Evolutionary conservation across 2,797 vertebrate genomes (phyloP).

Genomic region (Pangasius djambal): DNA sequence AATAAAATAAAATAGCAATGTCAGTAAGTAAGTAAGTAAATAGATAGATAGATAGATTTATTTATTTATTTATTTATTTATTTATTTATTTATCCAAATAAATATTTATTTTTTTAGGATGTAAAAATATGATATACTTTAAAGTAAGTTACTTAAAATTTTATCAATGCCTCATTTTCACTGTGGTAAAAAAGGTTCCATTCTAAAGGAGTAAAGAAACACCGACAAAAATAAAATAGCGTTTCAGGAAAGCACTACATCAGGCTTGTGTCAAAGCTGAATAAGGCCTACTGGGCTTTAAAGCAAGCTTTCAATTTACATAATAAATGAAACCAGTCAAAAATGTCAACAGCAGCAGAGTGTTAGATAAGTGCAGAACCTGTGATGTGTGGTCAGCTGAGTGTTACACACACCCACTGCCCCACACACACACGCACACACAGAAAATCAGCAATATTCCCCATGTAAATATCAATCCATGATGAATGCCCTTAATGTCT

Average conservation of each 20-base stretch:
- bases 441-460: background rate
- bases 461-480: background rate
- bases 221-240: background rate
- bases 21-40: background rate
- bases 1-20: background rate
- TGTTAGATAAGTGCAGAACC: constrained; percentile 24
- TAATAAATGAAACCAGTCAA: constrained; percentile 15
- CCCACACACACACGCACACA: background rate
- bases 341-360: constrained; percentile 12
- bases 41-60: background rate
- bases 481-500: background rate
- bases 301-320: constrained; percentile 26
- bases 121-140: background rate
- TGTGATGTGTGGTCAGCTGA: constrained; percentile 32
- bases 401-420: constrained; percentile 1
- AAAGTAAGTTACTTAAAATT: background rate
- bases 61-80: too few relatives aligned
- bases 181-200: background rate
- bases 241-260: background rate
- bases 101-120: background rate
- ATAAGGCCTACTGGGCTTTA: constrained; percentile 8
- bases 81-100: background rate
- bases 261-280: background rate
- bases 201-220: background rate
- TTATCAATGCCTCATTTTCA: background rate